Evolutionary conservation across 2,113 vertebrate species (phyloP).

Genomic region (Pelusios castaneus): DNA sequence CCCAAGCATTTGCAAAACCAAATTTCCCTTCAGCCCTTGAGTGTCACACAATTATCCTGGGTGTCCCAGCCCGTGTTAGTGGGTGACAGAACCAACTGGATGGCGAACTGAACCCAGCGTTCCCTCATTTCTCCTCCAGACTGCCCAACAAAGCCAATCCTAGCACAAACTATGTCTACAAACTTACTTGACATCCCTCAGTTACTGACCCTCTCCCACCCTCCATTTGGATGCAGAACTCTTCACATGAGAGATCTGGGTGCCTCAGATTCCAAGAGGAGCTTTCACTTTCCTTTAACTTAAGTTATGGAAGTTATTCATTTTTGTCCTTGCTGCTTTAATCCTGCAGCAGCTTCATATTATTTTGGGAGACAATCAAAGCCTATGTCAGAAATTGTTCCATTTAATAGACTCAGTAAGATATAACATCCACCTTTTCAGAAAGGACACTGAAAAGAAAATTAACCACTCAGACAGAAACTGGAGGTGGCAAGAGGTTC

Average conservation of each 20-base stretch:
- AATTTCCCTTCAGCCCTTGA: too few relatives aligned
- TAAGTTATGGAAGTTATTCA: fast-evolving
- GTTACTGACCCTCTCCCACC: not conserved
- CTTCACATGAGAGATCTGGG: not conserved
- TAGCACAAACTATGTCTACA: fast-evolving
- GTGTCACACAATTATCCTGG: fast-evolving
- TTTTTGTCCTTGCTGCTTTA: not conserved
- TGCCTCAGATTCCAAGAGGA: not conserved
- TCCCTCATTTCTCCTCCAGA: fast-evolving
- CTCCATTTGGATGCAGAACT: not conserved
- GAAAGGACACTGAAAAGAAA: not conserved
- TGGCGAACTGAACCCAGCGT: fast-evolving
- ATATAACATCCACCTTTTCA: not conserved
- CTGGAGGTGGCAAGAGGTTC: constrained; percentile 6
- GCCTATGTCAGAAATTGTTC: not conserved
- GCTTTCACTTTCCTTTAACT: fast-evolving
- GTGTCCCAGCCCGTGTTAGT: fast-evolving
- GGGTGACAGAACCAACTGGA: not conserved
- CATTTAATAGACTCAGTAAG: not conserved
- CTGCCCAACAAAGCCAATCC: fast-evolving
- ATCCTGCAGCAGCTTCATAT: not conserved
- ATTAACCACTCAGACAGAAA: not conserved
- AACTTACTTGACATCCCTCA: fast-evolving
- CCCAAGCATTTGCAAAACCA: fast-evolving
- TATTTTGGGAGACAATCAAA: not conserved